Evolutionary conservation across 2,113 vertebrate species (phyloP).

Genomic region (Tragelaphus scriptus): DNA sequence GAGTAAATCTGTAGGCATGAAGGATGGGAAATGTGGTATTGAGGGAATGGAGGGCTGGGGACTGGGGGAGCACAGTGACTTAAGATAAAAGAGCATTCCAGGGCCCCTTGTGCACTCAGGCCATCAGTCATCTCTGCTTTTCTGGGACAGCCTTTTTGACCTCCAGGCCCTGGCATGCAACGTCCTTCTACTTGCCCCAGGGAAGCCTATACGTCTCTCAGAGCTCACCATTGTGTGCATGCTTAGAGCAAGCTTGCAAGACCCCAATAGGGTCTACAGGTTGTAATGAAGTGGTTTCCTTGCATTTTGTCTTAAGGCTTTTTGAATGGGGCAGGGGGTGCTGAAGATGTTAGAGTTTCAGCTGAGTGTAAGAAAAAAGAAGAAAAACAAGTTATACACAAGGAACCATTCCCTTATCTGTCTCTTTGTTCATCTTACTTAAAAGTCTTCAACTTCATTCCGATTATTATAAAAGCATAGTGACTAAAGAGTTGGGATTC

Average conservation of each 20-base stretch:
- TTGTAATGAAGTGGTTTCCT: neutral
- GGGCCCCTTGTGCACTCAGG: conserved; percentile 2
- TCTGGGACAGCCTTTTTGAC: conserved; percentile 49
- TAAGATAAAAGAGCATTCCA: conserved; percentile 65
- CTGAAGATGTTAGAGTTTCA: neutral
- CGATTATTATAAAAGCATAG: neutral
- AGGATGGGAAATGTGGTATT: conserved; percentile 40
- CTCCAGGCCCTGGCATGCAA: neutral
- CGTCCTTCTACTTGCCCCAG: neutral
- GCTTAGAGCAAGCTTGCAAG: neutral
- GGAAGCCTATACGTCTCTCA: neutral
- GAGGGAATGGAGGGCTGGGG: conserved; percentile 35
- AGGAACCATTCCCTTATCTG: neutral
- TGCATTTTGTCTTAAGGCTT: neutral
- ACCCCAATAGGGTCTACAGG: neutral
- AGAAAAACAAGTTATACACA: neutral
- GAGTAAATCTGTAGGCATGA: conserved; percentile 51
- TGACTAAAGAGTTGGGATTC: neutral
- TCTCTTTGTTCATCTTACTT: conserved; percentile 5
- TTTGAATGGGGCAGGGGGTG: neutral
- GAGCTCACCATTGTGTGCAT: neutral
- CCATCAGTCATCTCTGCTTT: conserved; percentile 60
- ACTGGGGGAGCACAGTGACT: neutral
- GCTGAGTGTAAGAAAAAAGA: neutral
- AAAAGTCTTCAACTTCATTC: neutral